Evolutionary conservation across 2,797 vertebrate species (phyloP).

Genomic region (Myotis myotis): DNA sequence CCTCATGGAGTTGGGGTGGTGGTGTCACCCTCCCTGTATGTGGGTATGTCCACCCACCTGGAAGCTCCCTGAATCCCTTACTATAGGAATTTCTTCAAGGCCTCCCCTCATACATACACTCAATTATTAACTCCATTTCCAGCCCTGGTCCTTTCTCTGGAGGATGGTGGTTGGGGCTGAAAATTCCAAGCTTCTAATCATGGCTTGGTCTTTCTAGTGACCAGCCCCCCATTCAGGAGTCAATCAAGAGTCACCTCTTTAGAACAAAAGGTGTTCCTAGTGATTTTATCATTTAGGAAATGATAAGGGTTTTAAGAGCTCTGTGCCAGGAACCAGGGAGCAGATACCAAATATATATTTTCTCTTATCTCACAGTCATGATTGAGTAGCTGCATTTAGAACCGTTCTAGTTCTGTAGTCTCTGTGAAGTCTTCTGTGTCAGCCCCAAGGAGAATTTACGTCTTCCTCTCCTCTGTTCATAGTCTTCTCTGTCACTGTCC

Average conservation of each 20-base stretch:
- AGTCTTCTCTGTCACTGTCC: background rate
- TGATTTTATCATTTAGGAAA: background rate
- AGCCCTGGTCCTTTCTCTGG: background rate
- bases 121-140: background rate
- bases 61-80: background rate
- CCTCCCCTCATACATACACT: background rate
- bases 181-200: background rate
- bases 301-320: background rate
- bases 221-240: background rate
- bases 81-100: background rate
- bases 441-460: background rate
- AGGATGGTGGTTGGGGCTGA: background rate
- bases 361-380: background rate
- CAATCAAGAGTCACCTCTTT: background rate
- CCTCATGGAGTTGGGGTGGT: background rate
- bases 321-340: background rate
- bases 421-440: background rate
- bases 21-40: background rate
- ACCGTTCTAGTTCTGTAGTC: background rate
- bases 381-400: background rate
- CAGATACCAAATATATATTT: background rate
- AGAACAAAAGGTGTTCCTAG: background rate
- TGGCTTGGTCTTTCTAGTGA: background rate
- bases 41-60: background rate
- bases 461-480: background rate